Percentiles rank a stretch among this genome's conserved stretches.
Conservation (phyloP, 2,113 vertebrate species). For the Pseudopipra pipra region DNA sequence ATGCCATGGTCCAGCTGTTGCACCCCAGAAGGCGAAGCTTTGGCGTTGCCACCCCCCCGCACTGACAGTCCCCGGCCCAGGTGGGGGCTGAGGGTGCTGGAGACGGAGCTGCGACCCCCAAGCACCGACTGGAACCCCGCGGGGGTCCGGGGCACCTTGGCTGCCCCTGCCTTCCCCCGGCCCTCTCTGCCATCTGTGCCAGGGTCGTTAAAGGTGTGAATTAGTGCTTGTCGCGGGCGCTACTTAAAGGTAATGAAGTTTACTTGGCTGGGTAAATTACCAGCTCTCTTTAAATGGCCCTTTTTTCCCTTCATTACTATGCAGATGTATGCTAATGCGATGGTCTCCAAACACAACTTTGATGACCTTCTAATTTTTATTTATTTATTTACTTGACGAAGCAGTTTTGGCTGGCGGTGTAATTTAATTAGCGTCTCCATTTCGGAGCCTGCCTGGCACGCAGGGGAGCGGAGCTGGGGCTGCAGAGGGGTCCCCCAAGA, state of each 20-base stretch:
- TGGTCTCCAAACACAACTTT: constrained; percentile 49
- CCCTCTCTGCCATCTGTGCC: neutral
- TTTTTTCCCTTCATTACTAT: constrained; percentile 51
- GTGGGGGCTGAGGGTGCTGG: neutral
- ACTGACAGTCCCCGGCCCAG: neutral
- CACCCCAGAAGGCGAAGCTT: accelerated
- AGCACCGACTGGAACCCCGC: accelerated
- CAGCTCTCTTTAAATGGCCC: constrained; percentile 44
- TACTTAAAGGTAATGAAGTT: constrained; percentile 54
- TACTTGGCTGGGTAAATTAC: constrained; percentile 40
- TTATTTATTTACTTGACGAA: constrained; percentile 67
- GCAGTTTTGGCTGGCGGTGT: constrained; percentile 20
- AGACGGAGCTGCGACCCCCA: neutral
- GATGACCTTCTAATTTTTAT: constrained; percentile 72
- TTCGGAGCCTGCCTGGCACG: neutral
- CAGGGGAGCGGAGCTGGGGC: neutral
- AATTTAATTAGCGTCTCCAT: constrained; percentile 33
- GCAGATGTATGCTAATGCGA: constrained; percentile 68
- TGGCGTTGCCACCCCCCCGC: accelerated
- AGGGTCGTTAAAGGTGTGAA: constrained; percentile 44
- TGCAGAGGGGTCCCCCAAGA: neutral
- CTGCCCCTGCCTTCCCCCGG: neutral
- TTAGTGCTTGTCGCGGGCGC: neutral
- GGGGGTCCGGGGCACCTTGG: neutral
- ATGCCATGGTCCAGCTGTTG: accelerated